Percentiles rank a stretch among this genome's conserved stretches.
These are phyloP conservation scores for Magallana gigas DNA, from an alignment of 1,140 invertebrate species.

Conservation along the genomic window DNA sequence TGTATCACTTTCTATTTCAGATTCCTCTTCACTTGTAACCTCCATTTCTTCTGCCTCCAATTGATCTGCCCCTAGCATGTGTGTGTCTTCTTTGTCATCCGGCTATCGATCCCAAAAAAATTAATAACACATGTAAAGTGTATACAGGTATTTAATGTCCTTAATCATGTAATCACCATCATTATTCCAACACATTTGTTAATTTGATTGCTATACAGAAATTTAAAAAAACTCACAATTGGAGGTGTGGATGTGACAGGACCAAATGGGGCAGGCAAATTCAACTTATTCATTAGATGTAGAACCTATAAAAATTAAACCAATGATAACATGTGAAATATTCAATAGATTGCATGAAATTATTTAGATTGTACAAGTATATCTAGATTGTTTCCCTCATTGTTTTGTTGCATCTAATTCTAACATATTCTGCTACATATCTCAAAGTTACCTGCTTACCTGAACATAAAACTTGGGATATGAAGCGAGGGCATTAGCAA, in stretches of 20 bases:
- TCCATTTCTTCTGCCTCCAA: constrained; percentile 62
- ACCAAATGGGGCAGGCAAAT: constrained; percentile 91
- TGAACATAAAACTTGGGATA: constrained; percentile 91
- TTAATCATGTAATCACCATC: background rate
- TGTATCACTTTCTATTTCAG: constrained; percentile 89
- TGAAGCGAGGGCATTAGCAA: constrained; percentile 86
- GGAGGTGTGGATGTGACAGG: constrained; percentile 73
- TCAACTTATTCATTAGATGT: constrained; percentile 98
- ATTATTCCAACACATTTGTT: background rate
- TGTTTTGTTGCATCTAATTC: no score
- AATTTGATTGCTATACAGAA: background rate
- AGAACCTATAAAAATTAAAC: constrained; percentile 81
- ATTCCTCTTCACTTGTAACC: constrained; percentile 82
- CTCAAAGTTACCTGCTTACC: constrained; percentile 58
- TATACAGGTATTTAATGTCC: background rate
- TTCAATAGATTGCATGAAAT: no score
- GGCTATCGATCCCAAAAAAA: background rate
- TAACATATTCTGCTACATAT: no score
- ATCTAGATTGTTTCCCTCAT: no score
- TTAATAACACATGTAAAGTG: background rate
- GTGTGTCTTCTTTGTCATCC: background rate
- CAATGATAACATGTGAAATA: no score
- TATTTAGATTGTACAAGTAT: no score
- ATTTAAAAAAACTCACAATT: constrained; percentile 54
- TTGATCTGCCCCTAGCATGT: constrained; percentile 3